A percentile compares a stretch with the other conserved stretches of the same genome.
phyloP scores from a whole-genome alignment of 37 sponge, comb jelly and placozoan genomes.

The Diacarnus erythraeanus region DNA sequence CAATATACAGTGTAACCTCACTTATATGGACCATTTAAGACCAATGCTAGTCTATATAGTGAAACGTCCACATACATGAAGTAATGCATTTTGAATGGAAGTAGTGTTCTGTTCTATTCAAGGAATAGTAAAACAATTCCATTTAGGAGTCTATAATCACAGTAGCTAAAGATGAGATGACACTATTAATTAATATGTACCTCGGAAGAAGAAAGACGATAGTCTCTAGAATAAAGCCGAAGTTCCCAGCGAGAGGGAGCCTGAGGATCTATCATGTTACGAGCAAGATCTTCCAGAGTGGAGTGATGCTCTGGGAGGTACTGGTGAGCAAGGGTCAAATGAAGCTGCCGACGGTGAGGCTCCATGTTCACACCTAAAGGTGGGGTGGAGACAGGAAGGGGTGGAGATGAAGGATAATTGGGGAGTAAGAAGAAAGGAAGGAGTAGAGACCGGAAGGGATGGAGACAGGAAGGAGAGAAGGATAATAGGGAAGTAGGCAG shows the following conservation, averaged over 20 bases:
- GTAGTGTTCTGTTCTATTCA: too few relatives aligned
- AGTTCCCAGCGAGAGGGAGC: constrained; percentile 85
- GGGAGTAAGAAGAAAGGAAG: too few relatives aligned
- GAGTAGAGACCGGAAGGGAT: constrained; percentile 1
- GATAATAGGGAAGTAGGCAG: background rate
- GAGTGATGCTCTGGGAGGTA: constrained; percentile 70
- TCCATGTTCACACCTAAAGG: constrained; percentile 62
- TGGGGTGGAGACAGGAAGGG: background rate
- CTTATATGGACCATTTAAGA: too few relatives aligned
- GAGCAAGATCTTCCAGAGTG: constrained; percentile 67
- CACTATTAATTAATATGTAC: constrained; percentile 24
- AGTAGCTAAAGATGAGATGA: too few relatives aligned
- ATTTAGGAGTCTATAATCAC: too few relatives aligned
- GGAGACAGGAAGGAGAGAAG: background rate
- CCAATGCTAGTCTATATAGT: too few relatives aligned
- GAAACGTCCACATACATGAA: too few relatives aligned
- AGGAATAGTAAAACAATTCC: too few relatives aligned
- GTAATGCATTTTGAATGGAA: too few relatives aligned
- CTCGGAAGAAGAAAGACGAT: constrained; percentile 62
- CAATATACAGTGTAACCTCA: too few relatives aligned
- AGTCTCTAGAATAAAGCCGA: constrained; percentile 81
- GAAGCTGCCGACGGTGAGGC: constrained; percentile 84
- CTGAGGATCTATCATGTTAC: constrained; percentile 67
- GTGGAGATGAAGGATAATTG: too few relatives aligned
- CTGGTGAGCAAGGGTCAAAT: constrained; percentile 86